Percentiles rank a stretch among this genome's conserved stretches.
phyloP scores from a whole-genome alignment of 2,888 invertebrate species.

The Priocnemis perturbator region DNA sequence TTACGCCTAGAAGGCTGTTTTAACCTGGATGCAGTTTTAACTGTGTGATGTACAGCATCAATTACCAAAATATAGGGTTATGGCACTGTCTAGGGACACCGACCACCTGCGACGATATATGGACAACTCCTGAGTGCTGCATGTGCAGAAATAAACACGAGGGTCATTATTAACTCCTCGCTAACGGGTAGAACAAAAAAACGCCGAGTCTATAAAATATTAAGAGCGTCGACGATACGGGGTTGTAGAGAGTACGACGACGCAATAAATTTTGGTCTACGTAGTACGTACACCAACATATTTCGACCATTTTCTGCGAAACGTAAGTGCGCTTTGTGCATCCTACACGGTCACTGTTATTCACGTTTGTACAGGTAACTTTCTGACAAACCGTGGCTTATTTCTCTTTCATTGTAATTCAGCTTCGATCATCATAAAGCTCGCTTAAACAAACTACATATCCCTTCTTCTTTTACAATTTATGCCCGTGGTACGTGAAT shows the following conservation, averaged over 20 bases:
- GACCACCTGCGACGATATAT: slow-evolving; percentile 40
- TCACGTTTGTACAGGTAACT: too few species aligned
- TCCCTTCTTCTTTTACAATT: too few species aligned
- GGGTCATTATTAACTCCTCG: slow-evolving; percentile 46
- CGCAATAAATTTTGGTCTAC: too few species aligned
- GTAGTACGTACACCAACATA: too few species aligned
- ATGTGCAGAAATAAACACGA: slow-evolving; percentile 36
- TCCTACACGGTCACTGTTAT: too few species aligned
- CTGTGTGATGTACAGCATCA: slow-evolving; percentile 44
- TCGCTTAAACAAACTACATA: too few species aligned
- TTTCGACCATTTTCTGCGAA: too few species aligned
- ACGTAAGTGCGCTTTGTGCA: too few species aligned
- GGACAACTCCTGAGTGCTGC: slow-evolving; percentile 16
- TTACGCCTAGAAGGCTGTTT: slow-evolving; percentile 7
- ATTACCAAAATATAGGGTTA: slow-evolving; percentile 53
- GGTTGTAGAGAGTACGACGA: slow-evolving; percentile 32
- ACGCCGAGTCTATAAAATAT: slow-evolving; percentile 51
- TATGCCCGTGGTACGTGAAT: too few species aligned
- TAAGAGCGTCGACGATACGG: slow-evolving; percentile 47
- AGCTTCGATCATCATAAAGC: too few species aligned
- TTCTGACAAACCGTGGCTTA: too few species aligned
- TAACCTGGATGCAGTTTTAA: slow-evolving; percentile 15
- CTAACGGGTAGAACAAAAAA: slow-evolving; percentile 28
- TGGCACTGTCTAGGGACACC: slow-evolving; percentile 23
- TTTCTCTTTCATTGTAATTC: too few species aligned